A percentile compares a stretch with the other conserved stretches of the same genome.
Evolutionary conservation across 2,888 invertebrate genomes (phyloP).

Genomic region (Watsonalla binaria): DNA sequence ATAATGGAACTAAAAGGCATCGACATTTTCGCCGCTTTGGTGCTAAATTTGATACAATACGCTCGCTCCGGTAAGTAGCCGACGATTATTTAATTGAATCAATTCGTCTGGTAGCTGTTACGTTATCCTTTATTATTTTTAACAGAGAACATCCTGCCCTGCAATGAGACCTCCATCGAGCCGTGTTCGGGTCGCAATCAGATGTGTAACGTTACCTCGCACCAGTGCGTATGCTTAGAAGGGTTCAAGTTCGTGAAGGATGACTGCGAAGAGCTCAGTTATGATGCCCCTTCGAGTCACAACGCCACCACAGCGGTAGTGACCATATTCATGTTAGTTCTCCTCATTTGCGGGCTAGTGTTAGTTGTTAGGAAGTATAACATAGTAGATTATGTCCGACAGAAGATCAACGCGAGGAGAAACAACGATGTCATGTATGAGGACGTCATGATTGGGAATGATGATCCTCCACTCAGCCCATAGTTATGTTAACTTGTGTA

Average conservation of each 20-base stretch:
- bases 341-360: slow-evolving; percentile 57
- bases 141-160: slow-evolving; percentile 74
- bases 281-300: slow-evolving; percentile 25
- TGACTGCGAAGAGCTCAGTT: slow-evolving; percentile 35
- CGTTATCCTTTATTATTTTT: slow-evolving; percentile 64
- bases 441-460: slow-evolving; percentile 77
- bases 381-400: slow-evolving; percentile 58
- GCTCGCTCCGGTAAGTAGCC: slow-evolving; percentile 62
- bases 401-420: slow-evolving; percentile 58
- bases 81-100: slow-evolving; percentile 77
- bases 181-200: slow-evolving; percentile 49
- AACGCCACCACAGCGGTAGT: slow-evolving; percentile 52
- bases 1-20: slow-evolving; percentile 49
- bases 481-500: slow-evolving; percentile 32
- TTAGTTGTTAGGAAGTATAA: slow-evolving; percentile 68
- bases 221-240: slow-evolving; percentile 46
- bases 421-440: slow-evolving; percentile 70
- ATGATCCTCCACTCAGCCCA: slow-evolving; percentile 71
- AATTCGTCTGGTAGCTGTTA: slow-evolving; percentile 60
- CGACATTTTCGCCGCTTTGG: slow-evolving; percentile 49
- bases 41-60: slow-evolving; percentile 54
- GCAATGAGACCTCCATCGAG: slow-evolving; percentile 47
- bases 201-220: slow-evolving; percentile 42
- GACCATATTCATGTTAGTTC: slow-evolving; percentile 57
- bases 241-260: slow-evolving; percentile 45